These are phyloP conservation scores for Hemiprocne comata DNA, from an alignment of 2,113 vertebrate species.

Conservation along the genomic window DNA sequence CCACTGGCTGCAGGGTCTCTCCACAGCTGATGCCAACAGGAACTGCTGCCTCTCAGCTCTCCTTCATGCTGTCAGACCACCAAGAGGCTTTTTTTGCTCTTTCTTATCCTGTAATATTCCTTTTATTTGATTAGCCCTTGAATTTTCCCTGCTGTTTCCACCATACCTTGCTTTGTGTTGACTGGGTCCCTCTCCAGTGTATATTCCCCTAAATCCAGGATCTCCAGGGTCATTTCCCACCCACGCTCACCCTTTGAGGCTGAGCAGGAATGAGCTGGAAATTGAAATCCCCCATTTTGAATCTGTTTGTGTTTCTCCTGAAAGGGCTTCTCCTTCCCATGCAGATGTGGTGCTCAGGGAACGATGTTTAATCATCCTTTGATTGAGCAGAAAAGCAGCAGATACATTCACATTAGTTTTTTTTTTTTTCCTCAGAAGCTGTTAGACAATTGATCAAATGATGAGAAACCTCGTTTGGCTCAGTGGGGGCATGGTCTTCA, in stretches of 20 bases:
- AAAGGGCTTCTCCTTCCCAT: neutral
- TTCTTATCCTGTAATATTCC: neutral
- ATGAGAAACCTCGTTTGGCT: slow-evolving; percentile 12
- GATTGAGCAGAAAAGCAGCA: neutral
- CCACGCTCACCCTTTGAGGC: accelerated
- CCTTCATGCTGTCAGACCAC: neutral
- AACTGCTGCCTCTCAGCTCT: neutral
- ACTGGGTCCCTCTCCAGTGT: neutral
- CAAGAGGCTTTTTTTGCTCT: neutral
- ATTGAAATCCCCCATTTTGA: neutral
- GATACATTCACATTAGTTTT: neutral
- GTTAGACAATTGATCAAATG: slow-evolving; percentile 1
- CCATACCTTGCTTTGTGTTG: neutral
- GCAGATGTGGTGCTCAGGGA: neutral
- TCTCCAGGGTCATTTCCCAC: neutral
- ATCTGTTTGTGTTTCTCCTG: neutral
- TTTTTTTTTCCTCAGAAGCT: neutral
- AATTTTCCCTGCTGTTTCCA: neutral
- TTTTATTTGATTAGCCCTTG: neutral
- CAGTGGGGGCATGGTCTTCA: neutral
- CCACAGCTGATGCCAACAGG: neutral
- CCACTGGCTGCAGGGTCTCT: accelerated
- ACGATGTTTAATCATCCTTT: neutral
- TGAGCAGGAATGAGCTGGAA: neutral
- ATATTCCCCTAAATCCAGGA: neutral